Evolutionary conservation across 2,888 invertebrate species (phyloP).

Genomic region (Philopedon plagiatum): DNA sequence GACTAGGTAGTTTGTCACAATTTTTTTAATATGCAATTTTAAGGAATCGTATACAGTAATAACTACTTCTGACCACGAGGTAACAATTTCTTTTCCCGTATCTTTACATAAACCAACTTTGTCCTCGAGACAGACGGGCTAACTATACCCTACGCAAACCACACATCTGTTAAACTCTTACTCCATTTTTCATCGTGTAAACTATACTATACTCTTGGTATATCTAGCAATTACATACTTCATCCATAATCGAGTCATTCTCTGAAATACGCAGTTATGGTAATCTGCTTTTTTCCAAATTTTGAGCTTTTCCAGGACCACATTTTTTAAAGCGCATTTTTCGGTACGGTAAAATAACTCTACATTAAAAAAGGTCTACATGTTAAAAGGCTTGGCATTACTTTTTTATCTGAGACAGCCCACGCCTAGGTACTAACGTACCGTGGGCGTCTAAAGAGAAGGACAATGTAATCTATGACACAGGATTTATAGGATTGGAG

Average conservation of each 20-base stretch:
- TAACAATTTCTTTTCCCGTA: conserved; percentile 33
- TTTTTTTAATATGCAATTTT: neutral
- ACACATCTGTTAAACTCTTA: conserved; percentile 35
- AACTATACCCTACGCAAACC: conserved; percentile 26
- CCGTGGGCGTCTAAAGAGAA: no score
- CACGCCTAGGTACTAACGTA: no score
- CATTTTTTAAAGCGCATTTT: no score
- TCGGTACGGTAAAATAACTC: no score
- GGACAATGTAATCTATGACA: no score
- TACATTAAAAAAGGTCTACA: no score
- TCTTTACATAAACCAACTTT: conserved; percentile 40
- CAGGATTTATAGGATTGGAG: no score
- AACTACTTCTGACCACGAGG: conserved; percentile 34
- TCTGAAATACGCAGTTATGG: no score
- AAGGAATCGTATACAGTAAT: conserved; percentile 24
- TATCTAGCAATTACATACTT: conserved; percentile 35
- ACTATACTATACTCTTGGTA: conserved; percentile 27
- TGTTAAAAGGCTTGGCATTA: no score
- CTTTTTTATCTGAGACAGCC: no score
- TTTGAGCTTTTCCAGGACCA: no score
- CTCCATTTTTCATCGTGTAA: conserved; percentile 39
- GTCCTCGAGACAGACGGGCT: conserved; percentile 34
- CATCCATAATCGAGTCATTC: conserved; percentile 26
- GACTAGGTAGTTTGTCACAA: neutral
- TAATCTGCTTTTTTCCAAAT: no score